Percentiles rank a stretch among this genome's conserved stretches.
Evolutionary conservation across 2,888 invertebrate species (phyloP).

Genomic region (Torymus texanus): DNA sequence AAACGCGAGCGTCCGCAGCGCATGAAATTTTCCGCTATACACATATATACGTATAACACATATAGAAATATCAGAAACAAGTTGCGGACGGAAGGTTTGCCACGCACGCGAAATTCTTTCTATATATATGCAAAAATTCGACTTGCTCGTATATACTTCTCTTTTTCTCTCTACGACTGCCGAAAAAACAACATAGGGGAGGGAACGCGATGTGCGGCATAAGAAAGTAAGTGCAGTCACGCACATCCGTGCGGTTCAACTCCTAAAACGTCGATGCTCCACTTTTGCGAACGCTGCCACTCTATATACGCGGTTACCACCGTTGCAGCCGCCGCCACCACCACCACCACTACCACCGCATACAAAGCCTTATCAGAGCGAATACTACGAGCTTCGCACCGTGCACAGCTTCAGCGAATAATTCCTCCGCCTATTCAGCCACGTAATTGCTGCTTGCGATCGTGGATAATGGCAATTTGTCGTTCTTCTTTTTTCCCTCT

Average conservation of each 20-base stretch:
- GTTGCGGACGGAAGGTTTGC: no score
- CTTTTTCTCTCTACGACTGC: background rate
- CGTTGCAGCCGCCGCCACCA: background rate
- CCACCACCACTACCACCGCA: no score
- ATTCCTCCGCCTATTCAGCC: conserved; percentile 20
- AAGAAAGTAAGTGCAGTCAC: conserved; percentile 47
- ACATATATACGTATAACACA: no score
- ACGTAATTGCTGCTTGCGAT: conserved; percentile 29
- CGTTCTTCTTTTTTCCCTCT: no score
- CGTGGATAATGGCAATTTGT: background rate
- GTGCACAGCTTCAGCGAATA: conserved; percentile 15
- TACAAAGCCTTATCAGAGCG: conserved; percentile 34
- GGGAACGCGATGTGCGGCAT: background rate
- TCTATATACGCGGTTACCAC: background rate
- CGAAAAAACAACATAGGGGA: background rate
- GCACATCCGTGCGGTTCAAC: conserved; percentile 33
- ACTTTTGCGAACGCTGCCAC: conserved; percentile 48
- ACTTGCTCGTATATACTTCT: no score
- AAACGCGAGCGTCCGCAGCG: no score
- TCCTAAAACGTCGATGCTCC: conserved; percentile 56
- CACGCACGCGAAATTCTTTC: no score
- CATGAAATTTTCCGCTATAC: no score
- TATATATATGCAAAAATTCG: no score
- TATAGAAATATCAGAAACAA: no score
- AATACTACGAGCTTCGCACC: conserved; percentile 46